A percentile compares a stretch with the other conserved stretches of the same genome.
These are phyloP conservation scores for Dolomedes plantarius DNA, from an alignment of 2,888 invertebrate species.

Conservation along the genomic window DNA sequence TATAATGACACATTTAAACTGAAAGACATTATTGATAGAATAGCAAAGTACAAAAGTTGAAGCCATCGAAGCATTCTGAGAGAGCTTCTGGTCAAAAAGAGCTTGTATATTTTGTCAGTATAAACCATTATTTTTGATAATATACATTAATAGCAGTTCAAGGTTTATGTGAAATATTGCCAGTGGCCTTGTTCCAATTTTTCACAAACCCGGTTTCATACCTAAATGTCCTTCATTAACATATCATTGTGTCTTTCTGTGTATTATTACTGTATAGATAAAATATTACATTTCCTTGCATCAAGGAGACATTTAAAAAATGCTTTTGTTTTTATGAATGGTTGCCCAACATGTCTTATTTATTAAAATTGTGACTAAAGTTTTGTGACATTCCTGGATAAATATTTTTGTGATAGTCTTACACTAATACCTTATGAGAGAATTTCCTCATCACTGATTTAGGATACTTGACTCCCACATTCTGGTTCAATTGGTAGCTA, in stretches of 20 bases:
- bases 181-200: slow-evolving; percentile 2
- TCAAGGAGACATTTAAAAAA: slow-evolving; percentile 41
- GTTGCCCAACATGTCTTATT: background rate
- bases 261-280: background rate
- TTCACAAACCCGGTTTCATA: background rate
- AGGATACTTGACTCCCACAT: too few species aligned
- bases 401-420: too few species aligned
- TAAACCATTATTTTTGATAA: background rate
- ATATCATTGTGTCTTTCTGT: background rate
- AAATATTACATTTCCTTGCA: slow-evolving; percentile 47
- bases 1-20: slow-evolving; percentile 55
- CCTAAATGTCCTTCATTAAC: background rate
- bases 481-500: too few species aligned
- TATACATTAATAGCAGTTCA: background rate
- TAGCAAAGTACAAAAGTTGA: slow-evolving; percentile 74
- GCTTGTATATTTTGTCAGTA: slow-evolving; percentile 2
- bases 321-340: background rate
- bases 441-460: too few species aligned
- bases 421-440: too few species aligned
- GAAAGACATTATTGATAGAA: slow-evolving; percentile 61
- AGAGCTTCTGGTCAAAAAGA: background rate
- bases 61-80: background rate
- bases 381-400: too few species aligned
- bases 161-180: too few species aligned
- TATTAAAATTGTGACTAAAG: too few species aligned